Evolutionary conservation across 2,797 vertebrate genomes (phyloP), one percentile per base, ranked within the genome.

Genomic region (Etheostoma nigrum): DNA sequence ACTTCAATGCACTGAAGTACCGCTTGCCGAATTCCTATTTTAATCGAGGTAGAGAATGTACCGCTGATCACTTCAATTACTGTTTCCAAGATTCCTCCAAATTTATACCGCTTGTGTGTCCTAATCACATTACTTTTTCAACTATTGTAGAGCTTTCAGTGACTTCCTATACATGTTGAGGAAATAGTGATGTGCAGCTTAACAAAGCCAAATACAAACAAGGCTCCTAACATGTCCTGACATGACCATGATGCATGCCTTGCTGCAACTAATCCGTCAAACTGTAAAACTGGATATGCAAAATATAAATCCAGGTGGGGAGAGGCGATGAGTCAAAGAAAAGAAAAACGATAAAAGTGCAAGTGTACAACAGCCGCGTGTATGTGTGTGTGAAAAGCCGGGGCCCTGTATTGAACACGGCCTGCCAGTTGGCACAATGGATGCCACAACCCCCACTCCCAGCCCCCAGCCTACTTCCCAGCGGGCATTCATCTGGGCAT

Each of bases 401-500:
- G 78, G 88, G 87, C 76, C 73, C 30, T 81, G 92, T 78, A 90
- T 89, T 88, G 88, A 91, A 90, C 82, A 60, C 74, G 70, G 86
- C 71, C 87, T 86, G 88, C 88, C 89, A 90, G 88, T 90, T 92
- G 91, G 90, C 91, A 92, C 92, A 92, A 93, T 92, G 87, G 86
- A 91, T 85, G 85, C 88, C 89, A 86, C 89, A 84, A 78, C 88
- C 89, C 88, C 84, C 82, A 85, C 82, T 83, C 82, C 81, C 86
- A 78, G 72, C 72, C 81, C 90, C 88, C 81, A 87, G 83, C 87
- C 85, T 81, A 80, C 87, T 92, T 92, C 92, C 91, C 89, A 91
- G 93, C 89, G 86, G 92, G 90, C 91, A 93, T 95, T 94, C 89
- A 94, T 92, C 88, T 93, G 90, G 90, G 88, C 93, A 92, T 91